These are phyloP conservation scores for Leiothrix lutea DNA, from an alignment of 2,113 vertebrate species.

Conservation along the genomic window DNA sequence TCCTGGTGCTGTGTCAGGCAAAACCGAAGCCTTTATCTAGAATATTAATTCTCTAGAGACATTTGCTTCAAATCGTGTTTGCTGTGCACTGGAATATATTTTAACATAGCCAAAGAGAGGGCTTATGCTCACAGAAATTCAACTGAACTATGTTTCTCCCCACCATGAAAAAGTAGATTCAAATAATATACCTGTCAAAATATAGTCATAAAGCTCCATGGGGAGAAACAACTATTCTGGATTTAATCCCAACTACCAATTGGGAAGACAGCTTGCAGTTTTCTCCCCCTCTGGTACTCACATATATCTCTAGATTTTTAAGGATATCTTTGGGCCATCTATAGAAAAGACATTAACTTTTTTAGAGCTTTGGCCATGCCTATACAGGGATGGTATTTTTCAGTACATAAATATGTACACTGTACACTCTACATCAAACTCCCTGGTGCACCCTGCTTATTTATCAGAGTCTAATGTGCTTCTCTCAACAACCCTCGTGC, in stretches of 20 bases:
- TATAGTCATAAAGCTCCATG: not conserved
- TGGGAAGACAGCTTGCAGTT: not conserved
- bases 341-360: not conserved
- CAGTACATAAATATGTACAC: not conserved
- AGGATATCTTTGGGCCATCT: not conserved
- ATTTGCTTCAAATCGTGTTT: not conserved
- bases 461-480: not conserved
- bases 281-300: not conserved
- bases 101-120: not conserved
- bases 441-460: not conserved
- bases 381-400: not conserved
- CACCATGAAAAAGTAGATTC: not conserved
- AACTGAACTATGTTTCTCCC: not conserved
- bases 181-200: not conserved
- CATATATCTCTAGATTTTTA: not conserved
- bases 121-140: not conserved
- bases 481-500: not conserved
- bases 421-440: not conserved
- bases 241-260: not conserved
- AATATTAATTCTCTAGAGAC: slow-evolving; percentile 2
- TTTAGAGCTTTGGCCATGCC: not conserved
- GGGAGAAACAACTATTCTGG: not conserved
- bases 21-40: not conserved
- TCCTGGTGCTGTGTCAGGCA: not conserved
- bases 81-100: not conserved